Conservation (phyloP, 2,797 vertebrate species). For the Channa striata region DNA sequence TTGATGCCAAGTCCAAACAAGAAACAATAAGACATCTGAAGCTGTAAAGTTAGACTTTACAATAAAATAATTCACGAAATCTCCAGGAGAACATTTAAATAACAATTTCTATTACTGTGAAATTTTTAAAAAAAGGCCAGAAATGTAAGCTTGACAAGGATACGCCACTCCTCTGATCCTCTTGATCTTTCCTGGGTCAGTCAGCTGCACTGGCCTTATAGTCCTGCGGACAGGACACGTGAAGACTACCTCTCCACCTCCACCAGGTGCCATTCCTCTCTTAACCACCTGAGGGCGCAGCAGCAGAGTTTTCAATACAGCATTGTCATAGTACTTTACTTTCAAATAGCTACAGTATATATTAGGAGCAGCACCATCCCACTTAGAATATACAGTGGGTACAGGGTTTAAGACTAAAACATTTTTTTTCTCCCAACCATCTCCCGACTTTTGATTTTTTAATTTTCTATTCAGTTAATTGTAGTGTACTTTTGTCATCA, state of each 20-base stretch:
- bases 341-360: background rate
- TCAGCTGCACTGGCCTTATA: slow-evolving; percentile 90
- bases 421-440: too few relatives aligned
- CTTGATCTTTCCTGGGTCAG: slow-evolving; percentile 96
- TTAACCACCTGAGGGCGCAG: slow-evolving; percentile 83
- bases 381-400: background rate
- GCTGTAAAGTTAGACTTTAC: background rate
- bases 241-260: slow-evolving; percentile 94
- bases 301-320: too few relatives aligned
- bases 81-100: too few relatives aligned
- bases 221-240: slow-evolving; percentile 90
- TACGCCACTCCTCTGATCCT: slow-evolving; percentile 97
- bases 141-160: slow-evolving; percentile 80
- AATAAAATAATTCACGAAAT: background rate
- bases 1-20: too few relatives aligned
- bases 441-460: too few relatives aligned
- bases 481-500: too few relatives aligned
- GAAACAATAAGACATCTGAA: background rate
- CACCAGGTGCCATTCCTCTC: slow-evolving; percentile 95
- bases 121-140: background rate
- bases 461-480: too few relatives aligned
- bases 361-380: background rate
- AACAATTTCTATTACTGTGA: too few relatives aligned
- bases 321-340: background rate
- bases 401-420: too few relatives aligned